These are phyloP conservation scores for Cricetomys ansorgei DNA, from an alignment of 2,113 vertebrate genomes.

Conservation along the genomic window DNA sequence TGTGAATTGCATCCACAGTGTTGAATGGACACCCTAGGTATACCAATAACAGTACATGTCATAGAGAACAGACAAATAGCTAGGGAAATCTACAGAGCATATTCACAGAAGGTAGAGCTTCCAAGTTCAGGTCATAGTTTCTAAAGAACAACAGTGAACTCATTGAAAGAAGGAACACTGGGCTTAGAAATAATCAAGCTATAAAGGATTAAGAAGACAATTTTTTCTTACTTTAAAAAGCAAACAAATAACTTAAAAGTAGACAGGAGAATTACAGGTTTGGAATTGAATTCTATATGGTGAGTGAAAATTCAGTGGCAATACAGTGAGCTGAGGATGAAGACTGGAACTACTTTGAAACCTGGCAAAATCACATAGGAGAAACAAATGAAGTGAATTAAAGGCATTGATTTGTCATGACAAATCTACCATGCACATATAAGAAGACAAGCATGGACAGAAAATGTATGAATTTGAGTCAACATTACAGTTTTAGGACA, in stretches of 20 bases:
- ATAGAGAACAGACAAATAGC: not conserved
- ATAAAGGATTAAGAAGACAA: not conserved
- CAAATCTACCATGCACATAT: not conserved
- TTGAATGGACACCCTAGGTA: not conserved
- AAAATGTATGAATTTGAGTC: not conserved
- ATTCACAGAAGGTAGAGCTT: not conserved
- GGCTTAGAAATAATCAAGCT: not conserved
- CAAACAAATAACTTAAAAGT: conserved; percentile 28
- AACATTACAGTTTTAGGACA: not conserved
- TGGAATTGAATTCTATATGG: not conserved
- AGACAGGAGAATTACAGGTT: not conserved
- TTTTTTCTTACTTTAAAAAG: conserved; percentile 15
- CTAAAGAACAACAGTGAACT: not conserved
- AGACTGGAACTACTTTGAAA: not conserved
- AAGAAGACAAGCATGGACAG: not conserved
- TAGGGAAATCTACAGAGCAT: not conserved
- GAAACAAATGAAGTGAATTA: not conserved
- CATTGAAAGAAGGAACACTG: not conserved
- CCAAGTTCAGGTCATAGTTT: not conserved
- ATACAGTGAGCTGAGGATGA: not conserved
- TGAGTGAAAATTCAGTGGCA: not conserved
- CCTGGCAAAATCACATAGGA: not conserved
- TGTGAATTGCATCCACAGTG: not conserved
- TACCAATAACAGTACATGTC: not conserved
- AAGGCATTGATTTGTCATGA: not conserved